These are phyloP conservation scores for Andrena cerasifolii DNA, from an alignment of 1,140 invertebrate genomes.

Conservation along the genomic window DNA sequence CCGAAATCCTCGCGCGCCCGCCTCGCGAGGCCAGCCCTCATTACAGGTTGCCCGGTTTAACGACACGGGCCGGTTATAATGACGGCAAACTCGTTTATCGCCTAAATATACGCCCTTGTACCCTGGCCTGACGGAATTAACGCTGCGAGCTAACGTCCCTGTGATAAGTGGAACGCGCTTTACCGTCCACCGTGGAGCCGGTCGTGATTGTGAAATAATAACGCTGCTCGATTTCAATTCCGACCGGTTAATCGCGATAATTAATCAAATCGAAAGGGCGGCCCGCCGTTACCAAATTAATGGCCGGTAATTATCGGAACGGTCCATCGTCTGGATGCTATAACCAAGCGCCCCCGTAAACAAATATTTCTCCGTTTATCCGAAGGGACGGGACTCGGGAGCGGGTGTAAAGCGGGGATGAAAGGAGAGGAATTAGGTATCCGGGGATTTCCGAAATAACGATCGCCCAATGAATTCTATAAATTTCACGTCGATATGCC, in stretches of 20 bases:
- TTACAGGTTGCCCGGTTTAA: conserved; percentile 47
- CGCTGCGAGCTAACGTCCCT: conserved; percentile 4
- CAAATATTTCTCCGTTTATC: too few relatives aligned
- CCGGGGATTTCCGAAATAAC: too few relatives aligned
- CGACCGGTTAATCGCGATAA: conserved; percentile 1
- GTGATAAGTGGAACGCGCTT: neutral
- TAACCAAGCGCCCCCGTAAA: too few relatives aligned
- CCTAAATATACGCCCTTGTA: conserved; percentile 13
- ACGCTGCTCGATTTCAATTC: conserved; percentile 11
- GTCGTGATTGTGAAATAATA: conserved; percentile 5
- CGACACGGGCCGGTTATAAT: conserved; percentile 46
- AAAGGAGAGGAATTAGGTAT: too few relatives aligned
- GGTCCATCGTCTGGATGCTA: too few relatives aligned
- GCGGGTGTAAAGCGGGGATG: too few relatives aligned
- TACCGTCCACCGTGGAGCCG: neutral
- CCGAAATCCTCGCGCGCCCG: conserved; percentile 53
- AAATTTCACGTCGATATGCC: too few relatives aligned
- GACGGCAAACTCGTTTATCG: conserved; percentile 52
- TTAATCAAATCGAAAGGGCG: neutral
- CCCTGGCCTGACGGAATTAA: conserved; percentile 41
- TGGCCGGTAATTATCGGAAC: conserved; percentile 7
- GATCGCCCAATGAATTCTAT: too few relatives aligned
- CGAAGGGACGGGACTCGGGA: too few relatives aligned
- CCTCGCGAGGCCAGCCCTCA: too few relatives aligned
- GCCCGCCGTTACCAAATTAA: neutral